Evolutionary conservation across 2,888 invertebrate species (phyloP).

Genomic region (Euzophera pinguis): DNA sequence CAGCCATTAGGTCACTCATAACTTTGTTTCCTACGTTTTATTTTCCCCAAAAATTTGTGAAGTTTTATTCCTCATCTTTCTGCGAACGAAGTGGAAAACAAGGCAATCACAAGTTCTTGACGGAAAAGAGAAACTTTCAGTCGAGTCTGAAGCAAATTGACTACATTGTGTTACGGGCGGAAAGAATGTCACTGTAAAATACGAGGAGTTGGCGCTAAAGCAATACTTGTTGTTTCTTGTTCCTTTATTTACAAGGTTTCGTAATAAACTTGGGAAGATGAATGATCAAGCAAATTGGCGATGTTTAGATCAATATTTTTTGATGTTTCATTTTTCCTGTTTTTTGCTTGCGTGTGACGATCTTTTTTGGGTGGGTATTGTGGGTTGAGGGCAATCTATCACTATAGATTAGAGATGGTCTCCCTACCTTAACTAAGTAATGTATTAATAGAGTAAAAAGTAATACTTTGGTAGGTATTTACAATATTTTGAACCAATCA

Average conservation of each 20-base stretch:
- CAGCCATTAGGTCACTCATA: constrained; percentile 16
- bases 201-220: constrained; percentile 30
- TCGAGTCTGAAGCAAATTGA: constrained; percentile 55
- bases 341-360: too few species aligned
- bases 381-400: too few species aligned
- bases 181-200: constrained; percentile 26
- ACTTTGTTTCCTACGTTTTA: constrained; percentile 27
- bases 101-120: constrained; percentile 65
- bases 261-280: not conserved
- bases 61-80: constrained; percentile 59
- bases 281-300: not conserved
- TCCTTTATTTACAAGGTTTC: constrained; percentile 3
- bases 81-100: constrained; percentile 56
- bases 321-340: not conserved
- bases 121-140: constrained; percentile 50
- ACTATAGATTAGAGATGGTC: too few species aligned
- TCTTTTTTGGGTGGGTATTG: too few species aligned
- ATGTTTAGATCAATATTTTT: not conserved
- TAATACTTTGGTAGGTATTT: too few species aligned
- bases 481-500: too few species aligned
- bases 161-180: constrained; percentile 55
- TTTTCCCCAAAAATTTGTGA: constrained; percentile 30
- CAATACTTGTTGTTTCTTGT: constrained; percentile 25
- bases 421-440: too few species aligned
- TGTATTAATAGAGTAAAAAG: too few species aligned